A percentile compares a stretch with the other conserved stretches of the same genome.
Conservation (phyloP, 2,797 vertebrate species). For the Triplophysa bombifrons region DNA sequence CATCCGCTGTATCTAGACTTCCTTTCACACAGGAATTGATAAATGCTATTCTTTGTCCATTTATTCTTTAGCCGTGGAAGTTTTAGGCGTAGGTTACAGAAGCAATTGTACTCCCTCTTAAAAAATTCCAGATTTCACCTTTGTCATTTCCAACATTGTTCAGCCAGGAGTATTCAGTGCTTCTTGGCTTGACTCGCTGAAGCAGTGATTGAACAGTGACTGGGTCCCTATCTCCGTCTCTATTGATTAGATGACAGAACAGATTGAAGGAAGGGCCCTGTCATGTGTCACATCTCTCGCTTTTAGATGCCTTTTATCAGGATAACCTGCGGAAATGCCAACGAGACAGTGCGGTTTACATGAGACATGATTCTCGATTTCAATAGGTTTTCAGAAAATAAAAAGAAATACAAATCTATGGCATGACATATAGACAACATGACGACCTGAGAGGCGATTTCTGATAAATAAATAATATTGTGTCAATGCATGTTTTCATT, state of each 20-base stretch:
- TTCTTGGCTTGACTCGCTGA: conserved; percentile 45
- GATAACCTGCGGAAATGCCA: conserved; percentile 52
- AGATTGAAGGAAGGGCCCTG: conserved; percentile 58
- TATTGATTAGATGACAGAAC: conserved; percentile 63
- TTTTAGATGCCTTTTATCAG: conserved; percentile 57
- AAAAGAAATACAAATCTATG: not conserved
- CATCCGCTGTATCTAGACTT: not conserved
- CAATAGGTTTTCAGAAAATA: conserved; percentile 1
- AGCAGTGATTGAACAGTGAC: conserved; percentile 59
- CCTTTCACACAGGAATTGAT: conserved; percentile 32
- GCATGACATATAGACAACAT: not conserved
- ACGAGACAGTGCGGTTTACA: conserved; percentile 41
- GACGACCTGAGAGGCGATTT: too few species aligned
- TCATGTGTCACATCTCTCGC: conserved; percentile 55
- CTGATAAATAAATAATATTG: not conserved
- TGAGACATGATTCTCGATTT: conserved; percentile 42
- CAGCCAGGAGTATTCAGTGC: conserved; percentile 40
- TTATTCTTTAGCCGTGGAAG: conserved; percentile 37
- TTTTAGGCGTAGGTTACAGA: conserved; percentile 40
- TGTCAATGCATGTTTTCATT: not conserved
- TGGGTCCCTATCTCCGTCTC: conserved; percentile 47
- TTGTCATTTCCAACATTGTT: conserved; percentile 58
- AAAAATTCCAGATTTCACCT: conserved; percentile 52
- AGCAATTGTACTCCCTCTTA: conserved; percentile 42
- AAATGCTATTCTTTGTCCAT: conserved; percentile 56